A percentile compares a stretch with the other conserved stretches of the same genome.
Evolutionary conservation across 2,888 invertebrate species (phyloP).

Genomic region (Pristionchus fissidentatus): DNA sequence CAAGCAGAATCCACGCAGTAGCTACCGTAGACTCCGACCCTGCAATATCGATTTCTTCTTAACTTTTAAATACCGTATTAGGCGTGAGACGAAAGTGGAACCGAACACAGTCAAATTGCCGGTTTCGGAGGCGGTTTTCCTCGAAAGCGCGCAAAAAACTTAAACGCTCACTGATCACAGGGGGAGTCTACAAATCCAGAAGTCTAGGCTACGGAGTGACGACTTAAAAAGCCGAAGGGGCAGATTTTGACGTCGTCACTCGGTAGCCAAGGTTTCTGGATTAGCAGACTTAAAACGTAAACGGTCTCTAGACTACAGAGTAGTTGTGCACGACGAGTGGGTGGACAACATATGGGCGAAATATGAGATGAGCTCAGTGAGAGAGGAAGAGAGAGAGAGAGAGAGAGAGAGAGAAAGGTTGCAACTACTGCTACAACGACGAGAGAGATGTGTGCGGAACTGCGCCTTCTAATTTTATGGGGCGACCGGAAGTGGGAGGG

Average conservation of each 20-base stretch:
- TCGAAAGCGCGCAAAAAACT: too few relatives aligned
- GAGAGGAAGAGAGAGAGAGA: slow-evolving; percentile 10
- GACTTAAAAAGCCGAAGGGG: too few relatives aligned
- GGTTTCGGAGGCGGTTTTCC: too few relatives aligned
- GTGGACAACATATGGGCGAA: too few relatives aligned
- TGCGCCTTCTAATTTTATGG: neutral
- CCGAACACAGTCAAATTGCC: neutral
- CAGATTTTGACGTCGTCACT: too few relatives aligned
- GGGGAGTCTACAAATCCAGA: too few relatives aligned
- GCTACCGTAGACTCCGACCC: neutral
- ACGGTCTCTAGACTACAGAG: neutral
- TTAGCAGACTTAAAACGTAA: neutral
- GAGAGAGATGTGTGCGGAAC: slow-evolving; percentile 18
- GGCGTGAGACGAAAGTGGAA: neutral
- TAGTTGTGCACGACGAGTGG: too few relatives aligned
- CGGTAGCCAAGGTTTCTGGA: slow-evolving; percentile 4
- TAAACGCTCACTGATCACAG: too few relatives aligned
- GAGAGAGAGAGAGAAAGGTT: neutral
- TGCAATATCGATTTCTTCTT: neutral
- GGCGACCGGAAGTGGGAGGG: slow-evolving; percentile 30
- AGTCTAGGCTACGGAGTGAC: too few relatives aligned
- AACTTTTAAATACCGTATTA: neutral
- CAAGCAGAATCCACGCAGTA: slow-evolving; percentile 19
- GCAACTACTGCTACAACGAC: too few relatives aligned
- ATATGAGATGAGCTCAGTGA: too few relatives aligned